Conservation (phyloP, 2,113 vertebrate genomes). For the Leucosticte australis region DNA sequence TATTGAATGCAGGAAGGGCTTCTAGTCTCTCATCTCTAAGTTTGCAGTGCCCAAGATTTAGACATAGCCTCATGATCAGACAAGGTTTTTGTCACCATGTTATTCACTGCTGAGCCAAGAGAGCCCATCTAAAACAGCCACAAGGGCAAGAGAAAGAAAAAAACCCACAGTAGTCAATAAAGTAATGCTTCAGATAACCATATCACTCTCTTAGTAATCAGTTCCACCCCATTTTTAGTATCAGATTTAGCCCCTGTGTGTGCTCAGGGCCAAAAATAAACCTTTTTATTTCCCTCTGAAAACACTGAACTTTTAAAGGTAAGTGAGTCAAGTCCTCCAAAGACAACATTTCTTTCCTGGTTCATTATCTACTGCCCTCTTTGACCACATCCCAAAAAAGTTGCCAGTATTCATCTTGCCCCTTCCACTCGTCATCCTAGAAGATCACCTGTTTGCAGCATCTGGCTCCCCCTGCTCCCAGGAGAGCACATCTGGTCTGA, state of each 20-base stretch:
- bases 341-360: background rate
- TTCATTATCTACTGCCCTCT: background rate
- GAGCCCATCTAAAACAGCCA: background rate
- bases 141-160: background rate
- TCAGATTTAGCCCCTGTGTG: background rate
- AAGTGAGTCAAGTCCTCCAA: background rate
- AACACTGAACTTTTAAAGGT: background rate
- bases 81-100: background rate
- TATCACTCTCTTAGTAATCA: background rate
- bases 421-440: background rate
- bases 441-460: background rate
- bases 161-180: background rate
- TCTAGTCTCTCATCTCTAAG: background rate
- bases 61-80: fast-evolving
- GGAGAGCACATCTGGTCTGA: background rate
- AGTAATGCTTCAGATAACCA: background rate
- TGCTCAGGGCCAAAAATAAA: background rate
- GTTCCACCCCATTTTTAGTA: background rate
- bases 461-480: background rate
- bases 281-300: background rate
- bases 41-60: background rate
- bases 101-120: background rate
- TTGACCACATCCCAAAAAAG: background rate
- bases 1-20: background rate
- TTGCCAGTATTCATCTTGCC: background rate